Base-by-base conservation (phyloP, 1,140 invertebrate genomes). In the Drosophila takahashii region DNA sequence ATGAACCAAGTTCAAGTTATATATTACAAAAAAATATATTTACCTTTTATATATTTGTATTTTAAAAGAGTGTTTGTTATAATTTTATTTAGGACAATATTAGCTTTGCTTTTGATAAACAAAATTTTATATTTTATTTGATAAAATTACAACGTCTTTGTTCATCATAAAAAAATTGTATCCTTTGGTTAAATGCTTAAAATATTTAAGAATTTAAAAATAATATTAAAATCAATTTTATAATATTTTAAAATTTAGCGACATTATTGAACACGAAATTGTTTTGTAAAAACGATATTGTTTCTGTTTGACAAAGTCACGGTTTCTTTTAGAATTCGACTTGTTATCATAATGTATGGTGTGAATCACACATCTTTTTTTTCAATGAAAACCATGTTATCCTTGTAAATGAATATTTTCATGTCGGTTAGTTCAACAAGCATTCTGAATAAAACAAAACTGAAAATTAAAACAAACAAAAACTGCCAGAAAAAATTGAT, bases 401-500 rank as follows among this genome's bases (percentile, higher is more conserved):
- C 6, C 47, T 37, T 54, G 32, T 32, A 67, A 67, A 54, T 32
- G 4, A 22, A 45, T 26, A 32, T 67, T 54, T 67, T 69, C 11
- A 37, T n/a, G 36, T 67, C 36, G 41, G 27, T 67, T 67, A 39
- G 32, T 60, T 65, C 18, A 18, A 22, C 56, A 47, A 47, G 32
- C 32, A 27, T 34, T 18, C 9, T 9, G 15, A 36, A 62, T 10
- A 4, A 29, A 48, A 32, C 11, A 47, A 45, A 10, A 62, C 9
- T 62, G 13, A 27, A 59, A 34, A 45, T 22, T 22, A 10, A 65
- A 37, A 9, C 41, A 39, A 60, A 13, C 10, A 9, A 26, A 67
- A 70, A 37, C 47, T 10, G 47, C 15, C 60, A 64, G 37, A 34
- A 67, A 53, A 70, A 54, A 70, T 37, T 26, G 34, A 39, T 47